These are phyloP conservation scores for Petrolisthes manimaculis DNA, from an alignment of 2,888 invertebrate genomes.

Conservation along the genomic window DNA sequence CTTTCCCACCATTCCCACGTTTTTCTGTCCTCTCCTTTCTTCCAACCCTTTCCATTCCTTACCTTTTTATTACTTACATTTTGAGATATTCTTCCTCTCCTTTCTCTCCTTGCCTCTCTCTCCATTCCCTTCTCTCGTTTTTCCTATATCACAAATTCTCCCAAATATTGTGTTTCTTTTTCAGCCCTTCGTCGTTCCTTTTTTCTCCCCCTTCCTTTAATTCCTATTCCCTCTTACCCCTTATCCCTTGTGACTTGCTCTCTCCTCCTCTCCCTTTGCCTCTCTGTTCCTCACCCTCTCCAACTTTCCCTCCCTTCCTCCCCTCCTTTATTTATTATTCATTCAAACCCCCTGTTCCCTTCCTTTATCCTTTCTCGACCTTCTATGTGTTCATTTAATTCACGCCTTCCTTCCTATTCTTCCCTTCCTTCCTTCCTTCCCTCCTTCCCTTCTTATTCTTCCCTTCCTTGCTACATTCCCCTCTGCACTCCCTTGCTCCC, in stretches of 20 bases:
- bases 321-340: background rate
- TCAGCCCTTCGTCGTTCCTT: background rate
- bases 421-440: background rate
- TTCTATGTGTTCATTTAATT: background rate
- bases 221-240: background rate
- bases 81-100: background rate
- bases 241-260: background rate
- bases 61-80: background rate
- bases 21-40: background rate
- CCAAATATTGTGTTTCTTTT: background rate
- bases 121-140: background rate
- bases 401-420: background rate
- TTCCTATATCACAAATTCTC: background rate
- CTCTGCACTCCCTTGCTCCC: background rate
- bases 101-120: background rate
- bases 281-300: background rate
- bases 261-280: background rate
- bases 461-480: background rate
- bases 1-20: background rate
- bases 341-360: background rate
- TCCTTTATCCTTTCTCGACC: background rate
- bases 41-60: background rate
- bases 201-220: background rate
- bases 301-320: background rate
- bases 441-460: background rate